Base-by-base conservation (phyloP, 2,888 invertebrate species). In the Pterobdella sp. region DNA sequence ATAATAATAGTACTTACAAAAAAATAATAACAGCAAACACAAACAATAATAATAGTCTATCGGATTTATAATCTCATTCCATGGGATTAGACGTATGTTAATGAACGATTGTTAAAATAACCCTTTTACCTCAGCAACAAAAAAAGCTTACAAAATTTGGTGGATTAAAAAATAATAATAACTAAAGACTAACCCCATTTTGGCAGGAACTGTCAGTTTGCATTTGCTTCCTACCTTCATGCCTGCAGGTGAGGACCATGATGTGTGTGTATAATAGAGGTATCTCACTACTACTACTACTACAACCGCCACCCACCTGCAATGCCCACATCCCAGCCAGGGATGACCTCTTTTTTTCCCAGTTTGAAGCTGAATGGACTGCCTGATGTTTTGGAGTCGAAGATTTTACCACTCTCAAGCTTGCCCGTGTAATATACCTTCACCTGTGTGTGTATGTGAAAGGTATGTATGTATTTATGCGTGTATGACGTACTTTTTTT, bases 141-240 rank as follows among this genome's bases (percentile, higher is more conserved):
- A 2, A 36, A 37, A 52, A 26, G 3, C 42, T 10, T 14, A 49
- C 36, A 52, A 18, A n/a, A 31, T 29, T 32, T 18, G 31, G 31
- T 29, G 3, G 29, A 29, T 31, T 26, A 29, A 72, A 36, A 32
- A 36, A 31, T 26, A n/a, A 71, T 72, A 7, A 14, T 67, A 49
- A 37, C n/a, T 3, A 14, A 29, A 71, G 67, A 88, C 91, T 88
- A 89, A 94, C 88, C 89, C 94, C 88, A 92, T 89, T 68, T 88
- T 85, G 68, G 94, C 89, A 75, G 94, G 94, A 82, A 93, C 90
- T 26, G 88, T 88, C 72, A 95, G 88, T 80, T 88, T 89, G 81
- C 95, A 88, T 84, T 92, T 93, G 78, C 94, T 94, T 42, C 94
- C 94, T 74, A 93, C 89, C 85, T 91, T 93, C 95, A 96, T 95